A percentile compares a stretch with the other conserved stretches of the same genome.
These are phyloP conservation scores for Notarius lentiginosus DNA, from an alignment of 2,113 vertebrate genomes.

Conservation along the genomic window DNA sequence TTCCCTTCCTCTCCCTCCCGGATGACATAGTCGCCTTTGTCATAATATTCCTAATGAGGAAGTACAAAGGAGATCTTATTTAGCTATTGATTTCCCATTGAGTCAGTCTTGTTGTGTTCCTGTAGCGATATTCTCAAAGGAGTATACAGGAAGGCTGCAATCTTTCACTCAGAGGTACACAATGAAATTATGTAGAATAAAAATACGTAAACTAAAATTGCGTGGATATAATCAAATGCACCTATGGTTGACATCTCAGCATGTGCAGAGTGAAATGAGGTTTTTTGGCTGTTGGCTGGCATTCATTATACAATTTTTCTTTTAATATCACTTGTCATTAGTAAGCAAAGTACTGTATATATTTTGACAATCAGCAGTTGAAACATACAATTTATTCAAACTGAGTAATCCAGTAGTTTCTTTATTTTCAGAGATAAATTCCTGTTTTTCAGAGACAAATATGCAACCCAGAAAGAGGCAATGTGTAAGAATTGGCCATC, in stretches of 20 bases:
- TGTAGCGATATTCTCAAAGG: constrained; percentile 27
- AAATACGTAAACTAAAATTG: not conserved
- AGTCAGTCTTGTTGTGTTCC: constrained; percentile 41
- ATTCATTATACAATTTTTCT: no score
- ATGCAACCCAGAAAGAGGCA: not conserved
- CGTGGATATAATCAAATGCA: no score
- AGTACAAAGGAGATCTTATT: constrained; percentile 51
- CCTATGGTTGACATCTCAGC: no score
- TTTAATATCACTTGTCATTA: no score
- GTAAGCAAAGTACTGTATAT: no score
- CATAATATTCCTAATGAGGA: constrained; percentile 73
- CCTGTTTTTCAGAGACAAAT: not conserved
- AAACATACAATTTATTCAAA: not conserved
- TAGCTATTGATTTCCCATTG: constrained; percentile 52
- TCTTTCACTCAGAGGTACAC: constrained; percentile 16
- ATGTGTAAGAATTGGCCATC: no score
- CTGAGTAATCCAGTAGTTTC: not conserved
- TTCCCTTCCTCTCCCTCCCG: constrained; percentile 76
- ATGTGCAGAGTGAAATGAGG: not conserved
- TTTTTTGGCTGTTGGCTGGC: not conserved
- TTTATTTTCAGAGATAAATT: not conserved
- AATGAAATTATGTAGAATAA: not conserved
- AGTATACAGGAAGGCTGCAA: constrained; percentile 31
- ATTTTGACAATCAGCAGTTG: not conserved
- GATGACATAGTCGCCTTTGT: constrained; percentile 75